These are phyloP conservation scores for Mycetomoellerius zeteki DNA, from an alignment of 1,140 invertebrate species.

Conservation along the genomic window DNA sequence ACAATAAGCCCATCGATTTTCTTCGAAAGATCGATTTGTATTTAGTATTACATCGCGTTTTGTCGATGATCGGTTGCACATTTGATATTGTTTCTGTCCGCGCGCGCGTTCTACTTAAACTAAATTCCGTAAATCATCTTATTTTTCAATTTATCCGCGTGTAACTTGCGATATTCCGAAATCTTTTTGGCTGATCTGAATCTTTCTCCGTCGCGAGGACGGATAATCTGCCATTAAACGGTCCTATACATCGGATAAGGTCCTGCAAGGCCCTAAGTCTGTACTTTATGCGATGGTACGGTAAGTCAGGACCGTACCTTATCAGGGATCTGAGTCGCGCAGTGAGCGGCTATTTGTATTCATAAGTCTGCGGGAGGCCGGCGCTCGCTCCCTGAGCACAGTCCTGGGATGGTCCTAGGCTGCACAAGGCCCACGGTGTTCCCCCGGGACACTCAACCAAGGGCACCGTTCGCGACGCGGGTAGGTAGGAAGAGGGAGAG, in stretches of 20 bases:
- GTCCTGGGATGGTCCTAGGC: slow-evolving; percentile 59
- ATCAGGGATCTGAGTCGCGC: slow-evolving; percentile 86
- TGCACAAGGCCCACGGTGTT: slow-evolving; percentile 50
- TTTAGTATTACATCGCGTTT: background rate
- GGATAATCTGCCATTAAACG: slow-evolving; percentile 85
- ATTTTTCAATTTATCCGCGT: background rate
- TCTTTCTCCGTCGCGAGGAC: slow-evolving; percentile 72
- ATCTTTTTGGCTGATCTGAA: slow-evolving; percentile 65
- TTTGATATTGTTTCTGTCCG: slow-evolving; percentile 7
- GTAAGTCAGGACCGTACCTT: slow-evolving; percentile 79
- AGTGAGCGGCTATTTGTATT: slow-evolving; percentile 87
- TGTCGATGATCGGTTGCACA: background rate
- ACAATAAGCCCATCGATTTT: background rate
- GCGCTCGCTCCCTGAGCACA: slow-evolving; percentile 80
- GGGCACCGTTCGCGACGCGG: slow-evolving; percentile 34
- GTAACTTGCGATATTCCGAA: slow-evolving; percentile 1
- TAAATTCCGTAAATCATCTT: slow-evolving; percentile 3
- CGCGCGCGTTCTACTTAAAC: background rate
- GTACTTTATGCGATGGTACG: slow-evolving; percentile 72
- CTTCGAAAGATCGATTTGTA: background rate
- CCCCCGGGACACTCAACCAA: slow-evolving; percentile 49
- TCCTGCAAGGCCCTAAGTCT: slow-evolving; percentile 48
- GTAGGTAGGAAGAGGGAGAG: slow-evolving; percentile 14
- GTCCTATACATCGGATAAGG: slow-evolving; percentile 67
- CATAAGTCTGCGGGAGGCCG: slow-evolving; percentile 87